phyloP scores from a whole-genome alignment of 2,113 vertebrate species.

The Chlorodrepanis virens region DNA sequence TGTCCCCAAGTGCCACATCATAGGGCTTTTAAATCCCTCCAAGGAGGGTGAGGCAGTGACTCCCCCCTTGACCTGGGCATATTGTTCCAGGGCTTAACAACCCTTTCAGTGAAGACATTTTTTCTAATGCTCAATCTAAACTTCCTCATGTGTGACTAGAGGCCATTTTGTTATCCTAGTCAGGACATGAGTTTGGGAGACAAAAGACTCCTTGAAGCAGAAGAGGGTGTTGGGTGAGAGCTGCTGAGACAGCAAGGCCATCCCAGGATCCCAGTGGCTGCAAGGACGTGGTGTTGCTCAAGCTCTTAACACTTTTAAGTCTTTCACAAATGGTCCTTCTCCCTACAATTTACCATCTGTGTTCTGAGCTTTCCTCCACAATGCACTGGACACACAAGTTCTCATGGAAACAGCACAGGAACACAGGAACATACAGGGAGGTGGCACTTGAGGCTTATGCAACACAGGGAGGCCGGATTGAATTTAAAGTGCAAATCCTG shows the following conservation, averaged over 20 bases:
- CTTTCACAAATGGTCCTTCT: background rate
- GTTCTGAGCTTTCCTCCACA: background rate
- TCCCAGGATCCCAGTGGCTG: background rate
- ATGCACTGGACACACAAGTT: fast-evolving
- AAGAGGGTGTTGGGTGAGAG: background rate
- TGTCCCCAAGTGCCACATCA: background rate
- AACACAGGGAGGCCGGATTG: background rate
- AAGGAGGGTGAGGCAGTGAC: background rate
- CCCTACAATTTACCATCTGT: background rate
- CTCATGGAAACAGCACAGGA: background rate
- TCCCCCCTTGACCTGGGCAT: background rate
- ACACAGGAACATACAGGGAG: background rate
- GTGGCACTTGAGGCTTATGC: background rate
- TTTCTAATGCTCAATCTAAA: background rate
- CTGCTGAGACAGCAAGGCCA: background rate
- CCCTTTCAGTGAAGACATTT: background rate
- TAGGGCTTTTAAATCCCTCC: background rate
- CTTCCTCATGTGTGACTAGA: background rate
- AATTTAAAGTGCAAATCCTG: background rate
- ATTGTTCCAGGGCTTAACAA: background rate
- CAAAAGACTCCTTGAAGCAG: background rate
- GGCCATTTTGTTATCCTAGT: background rate
- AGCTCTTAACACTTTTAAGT: background rate
- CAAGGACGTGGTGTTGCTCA: background rate
- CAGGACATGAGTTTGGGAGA: background rate